Evolutionary conservation across 2,888 invertebrate genomes (phyloP).

Genomic region (Leptopilina syphax): DNA sequence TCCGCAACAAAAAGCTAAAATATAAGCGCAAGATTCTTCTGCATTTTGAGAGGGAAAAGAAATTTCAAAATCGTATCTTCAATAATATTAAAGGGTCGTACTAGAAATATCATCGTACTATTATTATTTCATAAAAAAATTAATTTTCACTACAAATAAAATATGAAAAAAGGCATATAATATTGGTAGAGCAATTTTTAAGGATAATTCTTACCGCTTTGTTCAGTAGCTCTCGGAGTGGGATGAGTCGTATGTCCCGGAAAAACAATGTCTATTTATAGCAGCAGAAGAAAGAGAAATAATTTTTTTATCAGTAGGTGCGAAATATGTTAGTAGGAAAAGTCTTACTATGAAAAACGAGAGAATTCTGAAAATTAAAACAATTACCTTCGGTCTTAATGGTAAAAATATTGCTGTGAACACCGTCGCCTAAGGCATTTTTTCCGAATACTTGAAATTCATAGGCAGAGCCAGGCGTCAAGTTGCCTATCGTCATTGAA

Average conservation of each 20-base stretch:
- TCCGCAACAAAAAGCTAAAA: constrained; percentile 26
- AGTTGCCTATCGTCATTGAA: constrained; percentile 88
- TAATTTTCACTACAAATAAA: background rate
- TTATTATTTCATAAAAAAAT: background rate
- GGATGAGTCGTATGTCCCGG: constrained; percentile 67
- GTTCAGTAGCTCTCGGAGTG: constrained; percentile 68
- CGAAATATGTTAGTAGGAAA: constrained; percentile 17
- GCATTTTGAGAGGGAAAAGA: background rate
- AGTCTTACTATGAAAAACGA: constrained; percentile 17
- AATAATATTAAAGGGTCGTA: background rate
- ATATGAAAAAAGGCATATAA: too few species aligned
- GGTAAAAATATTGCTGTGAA: constrained; percentile 95
- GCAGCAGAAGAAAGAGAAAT: constrained; percentile 55
- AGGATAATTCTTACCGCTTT: constrained; percentile 64
- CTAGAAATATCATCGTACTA: background rate
- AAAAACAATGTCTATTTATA: constrained; percentile 67
- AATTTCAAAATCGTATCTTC: background rate
- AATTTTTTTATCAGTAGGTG: constrained; percentile 43
- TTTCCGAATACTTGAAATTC: constrained; percentile 98
- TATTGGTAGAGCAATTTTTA: too few species aligned
- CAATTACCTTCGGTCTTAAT: constrained; percentile 90
- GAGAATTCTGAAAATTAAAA: constrained; percentile 3
- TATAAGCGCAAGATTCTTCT: background rate
- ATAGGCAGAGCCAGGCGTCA: constrained; percentile 93
- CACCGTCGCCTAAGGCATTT: constrained; percentile 95